phyloP scores from a whole-genome alignment of 2,113 vertebrate genomes.

The Psittacara wagleri region DNA sequence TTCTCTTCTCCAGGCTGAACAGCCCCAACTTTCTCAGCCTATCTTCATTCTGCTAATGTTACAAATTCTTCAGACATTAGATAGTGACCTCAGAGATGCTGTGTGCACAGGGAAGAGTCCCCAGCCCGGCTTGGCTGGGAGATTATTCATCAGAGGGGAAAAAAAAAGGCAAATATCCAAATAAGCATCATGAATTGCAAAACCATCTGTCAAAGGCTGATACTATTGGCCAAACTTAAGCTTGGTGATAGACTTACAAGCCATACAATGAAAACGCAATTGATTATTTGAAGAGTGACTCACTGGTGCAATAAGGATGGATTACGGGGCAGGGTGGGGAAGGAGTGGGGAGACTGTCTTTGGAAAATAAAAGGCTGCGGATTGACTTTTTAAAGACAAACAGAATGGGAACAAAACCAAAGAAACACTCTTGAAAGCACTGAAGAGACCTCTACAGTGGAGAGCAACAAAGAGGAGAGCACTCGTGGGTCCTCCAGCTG shows the following conservation, averaged over 20 bases:
- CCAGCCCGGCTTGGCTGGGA: background rate
- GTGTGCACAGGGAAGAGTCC: background rate
- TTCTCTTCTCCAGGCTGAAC: no score
- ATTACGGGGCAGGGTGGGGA: background rate
- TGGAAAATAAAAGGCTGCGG: background rate
- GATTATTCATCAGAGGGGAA: slow-evolving; percentile 13
- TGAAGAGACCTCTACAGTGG: background rate
- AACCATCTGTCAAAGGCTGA: slow-evolving; percentile 55
- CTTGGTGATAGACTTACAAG: slow-evolving; percentile 21
- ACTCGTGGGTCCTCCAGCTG: background rate
- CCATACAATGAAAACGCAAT: slow-evolving; percentile 44
- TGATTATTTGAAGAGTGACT: slow-evolving; percentile 63
- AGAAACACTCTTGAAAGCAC: background rate
- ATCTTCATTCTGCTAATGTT: slow-evolving; percentile 8
- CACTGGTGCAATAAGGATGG: slow-evolving; percentile 24
- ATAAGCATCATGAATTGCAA: slow-evolving; percentile 27
- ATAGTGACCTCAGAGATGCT: slow-evolving; percentile 21
- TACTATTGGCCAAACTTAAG: background rate
- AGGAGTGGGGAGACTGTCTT: background rate
- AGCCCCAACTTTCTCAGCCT: no score
- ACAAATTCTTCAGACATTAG: slow-evolving; percentile 56
- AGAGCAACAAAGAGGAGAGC: background rate
- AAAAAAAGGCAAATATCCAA: slow-evolving; percentile 10
- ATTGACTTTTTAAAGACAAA: background rate
- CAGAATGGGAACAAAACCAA: background rate